Evolutionary conservation across 2,888 invertebrate genomes (phyloP), one percentile per base, ranked within the genome.

Genomic region (Dolichomitus sp.): DNA sequence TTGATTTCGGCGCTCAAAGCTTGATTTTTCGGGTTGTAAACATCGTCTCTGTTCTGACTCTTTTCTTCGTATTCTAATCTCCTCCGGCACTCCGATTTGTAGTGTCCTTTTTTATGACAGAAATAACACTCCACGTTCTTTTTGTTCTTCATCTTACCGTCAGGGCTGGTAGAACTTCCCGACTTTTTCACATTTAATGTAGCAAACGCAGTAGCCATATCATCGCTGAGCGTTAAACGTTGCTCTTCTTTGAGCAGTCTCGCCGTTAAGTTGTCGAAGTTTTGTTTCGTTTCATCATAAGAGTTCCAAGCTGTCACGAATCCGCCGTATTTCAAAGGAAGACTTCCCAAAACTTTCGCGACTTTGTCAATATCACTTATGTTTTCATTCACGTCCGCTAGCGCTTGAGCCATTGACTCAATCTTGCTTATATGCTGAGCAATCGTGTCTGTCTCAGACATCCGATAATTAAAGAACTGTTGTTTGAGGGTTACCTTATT

Each of bases 381-480:
- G 23, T 23, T 23, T 23, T 23, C 23, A 23, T 23, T 23, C 23
- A 23, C 23, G 23, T 23, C 23, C 23, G 23, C 23, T 23, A 23
- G 23, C 23, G 23, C 2, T 23, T 23, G 72, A 48, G 61, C 37
- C 61, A 61, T 63, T 23, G 63, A 73, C 37, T 73, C 73, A 12
- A 73, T 14, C 27, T 73, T 73, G 50, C 63, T 40, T 50, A 73
- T 63, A 50, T 73, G 63, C 27, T 73, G 61, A 37, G 73, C 73
- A 12, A 73, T 52, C 1, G 12, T 65, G 50, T 50, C 17, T 19
- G 50, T 50, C 50, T 50, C 50, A 9, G 50, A 40, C 65, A 74
- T 74, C 17, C 30, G 65, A 30, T 74, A 74, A 17, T 65, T 74
- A 11, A 74, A 74, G 17, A 74, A 74, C 11, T 74, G 63, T 42